phyloP scores from a whole-genome alignment of 1,140 invertebrate genomes.

The Fopius arisanus region DNA sequence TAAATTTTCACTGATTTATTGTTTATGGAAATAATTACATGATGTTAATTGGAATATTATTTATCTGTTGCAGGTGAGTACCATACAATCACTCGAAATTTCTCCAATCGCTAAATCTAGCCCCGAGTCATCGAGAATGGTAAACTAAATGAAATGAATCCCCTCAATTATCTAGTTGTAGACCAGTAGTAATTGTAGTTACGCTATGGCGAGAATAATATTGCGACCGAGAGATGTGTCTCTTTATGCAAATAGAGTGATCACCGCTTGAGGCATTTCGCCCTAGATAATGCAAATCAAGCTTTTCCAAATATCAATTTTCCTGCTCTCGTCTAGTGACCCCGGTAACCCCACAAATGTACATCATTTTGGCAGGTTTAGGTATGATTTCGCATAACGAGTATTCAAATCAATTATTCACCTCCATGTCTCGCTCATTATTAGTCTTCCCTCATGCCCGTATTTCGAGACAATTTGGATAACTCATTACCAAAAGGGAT shows the following conservation, averaged over 20 bases:
- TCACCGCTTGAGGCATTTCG: not conserved
- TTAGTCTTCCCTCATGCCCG: too few species aligned
- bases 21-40: too few species aligned
- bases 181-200: not conserved
- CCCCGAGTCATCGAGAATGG: not conserved
- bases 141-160: not conserved
- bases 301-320: not conserved
- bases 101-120: not conserved
- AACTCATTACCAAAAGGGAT: not conserved
- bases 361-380: not conserved
- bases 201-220: not conserved
- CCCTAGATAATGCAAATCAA: slow-evolving; percentile 5
- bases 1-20: too few species aligned
- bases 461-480: not conserved
- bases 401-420: not conserved
- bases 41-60: not conserved
- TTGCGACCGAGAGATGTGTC: not conserved
- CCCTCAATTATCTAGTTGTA: not conserved
- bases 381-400: not conserved
- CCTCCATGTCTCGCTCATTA: too few species aligned
- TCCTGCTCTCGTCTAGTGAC: not conserved
- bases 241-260: not conserved
- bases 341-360: not conserved
- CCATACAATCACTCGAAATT: not conserved
- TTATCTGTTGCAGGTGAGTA: slow-evolving; percentile 19